These are phyloP conservation scores for Ostrea edulis DNA, from an alignment of 1,140 invertebrate species.

Conservation along the genomic window DNA sequence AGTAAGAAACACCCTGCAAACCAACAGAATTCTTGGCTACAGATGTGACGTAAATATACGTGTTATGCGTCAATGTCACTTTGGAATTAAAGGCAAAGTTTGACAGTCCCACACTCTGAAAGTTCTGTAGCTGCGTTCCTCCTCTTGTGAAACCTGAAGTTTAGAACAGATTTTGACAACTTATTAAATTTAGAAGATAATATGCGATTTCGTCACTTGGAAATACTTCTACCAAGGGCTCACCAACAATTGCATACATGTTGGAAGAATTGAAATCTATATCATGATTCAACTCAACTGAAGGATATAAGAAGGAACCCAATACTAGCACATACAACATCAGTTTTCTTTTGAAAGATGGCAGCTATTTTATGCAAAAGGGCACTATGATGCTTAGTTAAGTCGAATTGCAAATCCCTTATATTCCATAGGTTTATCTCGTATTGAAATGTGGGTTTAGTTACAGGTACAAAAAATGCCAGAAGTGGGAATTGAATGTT, in stretches of 20 bases:
- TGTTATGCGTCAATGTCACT: constrained; percentile 59
- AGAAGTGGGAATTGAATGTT: too few species aligned
- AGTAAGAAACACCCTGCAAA: constrained; percentile 59
- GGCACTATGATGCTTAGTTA: background rate
- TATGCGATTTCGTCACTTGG: background rate
- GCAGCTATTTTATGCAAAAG: too few species aligned
- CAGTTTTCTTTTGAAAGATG: background rate
- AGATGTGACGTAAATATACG: constrained; percentile 63
- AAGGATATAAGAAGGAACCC: too few species aligned
- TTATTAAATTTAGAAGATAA: background rate
- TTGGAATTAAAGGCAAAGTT: constrained; percentile 58
- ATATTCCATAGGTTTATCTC: too few species aligned
- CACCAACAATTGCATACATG: too few species aligned
- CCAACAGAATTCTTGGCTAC: constrained; percentile 65
- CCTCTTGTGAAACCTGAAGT: constrained; percentile 59
- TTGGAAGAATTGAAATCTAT: too few species aligned
- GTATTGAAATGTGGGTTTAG: too few species aligned
- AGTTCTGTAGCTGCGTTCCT: constrained; percentile 65
- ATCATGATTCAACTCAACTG: too few species aligned
- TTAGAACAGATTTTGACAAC: background rate
- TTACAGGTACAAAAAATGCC: too few species aligned
- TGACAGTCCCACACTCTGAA: constrained; percentile 58
- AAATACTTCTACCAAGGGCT: background rate
- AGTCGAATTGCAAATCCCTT: too few species aligned
- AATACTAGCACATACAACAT: too few species aligned